Evolutionary conservation across 2,113 vertebrate species (phyloP), one percentile per base, ranked within the genome.

Genomic region (Actenoides hombroni): DNA sequence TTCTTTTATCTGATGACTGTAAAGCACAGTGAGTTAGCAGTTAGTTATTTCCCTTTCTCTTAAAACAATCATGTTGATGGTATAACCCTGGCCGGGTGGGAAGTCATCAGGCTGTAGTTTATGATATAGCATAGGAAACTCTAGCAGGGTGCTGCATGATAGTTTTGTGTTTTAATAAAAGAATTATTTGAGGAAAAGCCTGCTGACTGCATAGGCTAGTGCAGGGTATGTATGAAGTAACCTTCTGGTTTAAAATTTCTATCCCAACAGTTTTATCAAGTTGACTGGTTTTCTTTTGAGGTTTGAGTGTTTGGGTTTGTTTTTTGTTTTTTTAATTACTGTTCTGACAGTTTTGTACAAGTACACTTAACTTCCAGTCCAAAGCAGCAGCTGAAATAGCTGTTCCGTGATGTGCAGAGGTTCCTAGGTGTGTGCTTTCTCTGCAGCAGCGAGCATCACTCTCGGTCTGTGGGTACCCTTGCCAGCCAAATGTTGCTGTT

Each of bases 1-100:
- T 95, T 85, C 42, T 89, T 94, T 94, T 97, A 92, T 96, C 95
- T 97, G 87, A 79, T 94, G 86, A 37, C 83, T 86, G 87, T 76
- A 42, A 93, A 96, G 49, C 67, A 56, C 48, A 79, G 86, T 6
- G 13, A 94, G 76, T 94, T 97, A 88, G 67, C 95, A 87, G 79
- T 94, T 92, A 91, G 86, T 95, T 92, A 83, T 67, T 97, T 96
- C 95, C 77, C 73, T 85, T 95, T 88, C 92, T 95, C 88, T 88
- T 95, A 81, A 95, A 95, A 71, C 75, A 92, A 18, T 96, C 70
- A 14, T 75, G 61, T 85, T n/a, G 17, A 40, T 94, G 77, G 60
- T 80, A 35, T 94, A 90, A 91, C 77, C 17, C 24, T 83, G 76
- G 54, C 48, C 35, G 92, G 51, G 76, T 93, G 67, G 63, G 67